phyloP scores from a whole-genome alignment of 2,113 vertebrate genomes.

The Puma concolor region DNA sequence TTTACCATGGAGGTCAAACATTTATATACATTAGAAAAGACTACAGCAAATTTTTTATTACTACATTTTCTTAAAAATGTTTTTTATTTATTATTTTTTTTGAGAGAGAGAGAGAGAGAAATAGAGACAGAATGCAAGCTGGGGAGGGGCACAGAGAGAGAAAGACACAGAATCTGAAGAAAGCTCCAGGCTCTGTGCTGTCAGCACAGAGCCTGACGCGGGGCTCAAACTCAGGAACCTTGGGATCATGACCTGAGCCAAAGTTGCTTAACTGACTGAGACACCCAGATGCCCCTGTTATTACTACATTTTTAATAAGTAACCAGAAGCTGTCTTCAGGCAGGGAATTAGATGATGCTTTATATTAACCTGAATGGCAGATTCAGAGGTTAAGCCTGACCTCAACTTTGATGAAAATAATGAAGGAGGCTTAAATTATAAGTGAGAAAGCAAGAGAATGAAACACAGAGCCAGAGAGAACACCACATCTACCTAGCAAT shows the following conservation, averaged over 20 bases:
- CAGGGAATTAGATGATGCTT: slow-evolving; percentile 19
- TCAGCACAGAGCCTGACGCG: too few relatives aligned
- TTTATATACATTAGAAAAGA: not conserved
- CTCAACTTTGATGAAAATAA: not conserved
- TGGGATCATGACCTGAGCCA: too few relatives aligned
- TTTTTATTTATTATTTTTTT: not conserved
- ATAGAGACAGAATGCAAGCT: too few relatives aligned
- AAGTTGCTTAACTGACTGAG: too few relatives aligned
- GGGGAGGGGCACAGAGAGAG: too few relatives aligned
- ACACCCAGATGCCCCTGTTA: not conserved
- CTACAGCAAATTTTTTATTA: slow-evolving; percentile 5
- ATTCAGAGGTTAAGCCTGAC: not conserved
- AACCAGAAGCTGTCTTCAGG: slow-evolving; percentile 39
- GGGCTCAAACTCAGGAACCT: too few relatives aligned
- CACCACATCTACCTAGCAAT: not conserved
- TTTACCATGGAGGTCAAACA: slow-evolving; percentile 16
- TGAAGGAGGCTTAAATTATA: not conserved
- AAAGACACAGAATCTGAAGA: too few relatives aligned
- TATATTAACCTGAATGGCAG: not conserved
- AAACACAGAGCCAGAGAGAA: not conserved
- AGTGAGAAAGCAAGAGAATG: not conserved
- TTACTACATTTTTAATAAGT: not conserved
- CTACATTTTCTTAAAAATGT: not conserved
- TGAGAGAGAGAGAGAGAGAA: too few relatives aligned
- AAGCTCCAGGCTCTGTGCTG: too few relatives aligned